Evolutionary conservation across 2,113 vertebrate species (phyloP).

Genomic region (Colius striatus): DNA sequence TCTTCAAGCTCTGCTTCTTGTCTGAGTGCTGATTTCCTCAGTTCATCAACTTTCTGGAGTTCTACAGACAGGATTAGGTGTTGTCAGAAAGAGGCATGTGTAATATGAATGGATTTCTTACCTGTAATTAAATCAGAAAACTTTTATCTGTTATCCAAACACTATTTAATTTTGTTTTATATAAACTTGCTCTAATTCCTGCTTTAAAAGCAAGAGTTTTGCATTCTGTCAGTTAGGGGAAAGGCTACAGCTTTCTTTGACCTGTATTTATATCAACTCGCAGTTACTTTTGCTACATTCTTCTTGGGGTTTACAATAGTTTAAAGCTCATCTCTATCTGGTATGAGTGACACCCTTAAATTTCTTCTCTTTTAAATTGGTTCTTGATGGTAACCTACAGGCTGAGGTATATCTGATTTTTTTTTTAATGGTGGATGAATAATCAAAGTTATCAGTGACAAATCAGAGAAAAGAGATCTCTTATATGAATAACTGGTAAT

Average conservation of each 20-base stretch:
- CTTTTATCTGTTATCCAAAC: not conserved
- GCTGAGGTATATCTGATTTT: not conserved
- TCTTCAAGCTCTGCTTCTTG: not conserved
- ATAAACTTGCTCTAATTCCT: not conserved
- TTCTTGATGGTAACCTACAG: not conserved
- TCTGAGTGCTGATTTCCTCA: not conserved
- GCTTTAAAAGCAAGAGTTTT: not conserved
- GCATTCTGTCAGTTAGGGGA: not conserved
- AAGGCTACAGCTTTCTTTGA: not conserved
- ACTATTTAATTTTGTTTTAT: not conserved
- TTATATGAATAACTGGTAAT: not conserved
- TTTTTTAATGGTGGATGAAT: not conserved
- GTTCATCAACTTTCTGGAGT: not conserved
- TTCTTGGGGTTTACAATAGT: not conserved
- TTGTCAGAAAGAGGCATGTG: not conserved
- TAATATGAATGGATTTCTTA: not conserved
- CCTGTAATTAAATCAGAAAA: not conserved
- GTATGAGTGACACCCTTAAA: not conserved
- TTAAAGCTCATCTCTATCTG: not conserved
- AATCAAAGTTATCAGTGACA: not conserved
- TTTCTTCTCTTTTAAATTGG: not conserved
- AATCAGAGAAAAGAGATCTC: not conserved
- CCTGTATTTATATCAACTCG: not conserved
- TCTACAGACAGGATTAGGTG: not conserved
- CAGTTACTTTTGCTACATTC: not conserved